These are phyloP conservation scores for Chelmon rostratus DNA, from an alignment of 2,797 vertebrate species.

Conservation along the genomic window DNA sequence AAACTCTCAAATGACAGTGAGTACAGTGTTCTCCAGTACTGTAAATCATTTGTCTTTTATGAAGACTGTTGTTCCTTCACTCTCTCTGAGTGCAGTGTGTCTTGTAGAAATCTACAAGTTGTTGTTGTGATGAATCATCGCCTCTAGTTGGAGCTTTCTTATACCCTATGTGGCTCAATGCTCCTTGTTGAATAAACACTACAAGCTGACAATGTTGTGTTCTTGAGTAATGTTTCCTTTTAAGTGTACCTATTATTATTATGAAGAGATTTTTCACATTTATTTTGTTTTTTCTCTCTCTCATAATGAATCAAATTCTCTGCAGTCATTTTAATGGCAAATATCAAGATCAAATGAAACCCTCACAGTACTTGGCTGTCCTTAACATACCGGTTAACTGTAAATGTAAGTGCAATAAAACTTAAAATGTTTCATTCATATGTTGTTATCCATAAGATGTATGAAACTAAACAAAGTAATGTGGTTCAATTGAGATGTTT, in stretches of 20 bases:
- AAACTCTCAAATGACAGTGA: not conserved
- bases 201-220: not conserved
- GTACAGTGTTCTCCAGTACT: slow-evolving; percentile 26
- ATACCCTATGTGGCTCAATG: not conserved
- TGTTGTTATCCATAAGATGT: too few species aligned
- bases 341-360: not conserved
- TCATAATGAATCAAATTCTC: too few species aligned
- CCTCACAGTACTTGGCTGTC: not conserved
- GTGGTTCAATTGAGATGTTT: not conserved
- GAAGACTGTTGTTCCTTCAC: slow-evolving; percentile 38
- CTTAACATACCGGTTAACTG: not conserved
- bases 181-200: slow-evolving; percentile 34
- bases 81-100: slow-evolving; percentile 35
- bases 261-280: not conserved
- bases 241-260: not conserved
- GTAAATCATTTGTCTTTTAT: slow-evolving; percentile 31
- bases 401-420: too few species aligned
- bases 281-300: too few species aligned
- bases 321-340: too few species aligned
- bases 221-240: not conserved
- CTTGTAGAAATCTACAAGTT: slow-evolving; percentile 40
- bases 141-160: slow-evolving; percentile 10
- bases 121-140: slow-evolving; percentile 58
- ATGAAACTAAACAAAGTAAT: not conserved
- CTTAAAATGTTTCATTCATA: too few species aligned